Base-by-base conservation (phyloP, 2,797 vertebrate species). In the Enteromius viviparus region DNA sequence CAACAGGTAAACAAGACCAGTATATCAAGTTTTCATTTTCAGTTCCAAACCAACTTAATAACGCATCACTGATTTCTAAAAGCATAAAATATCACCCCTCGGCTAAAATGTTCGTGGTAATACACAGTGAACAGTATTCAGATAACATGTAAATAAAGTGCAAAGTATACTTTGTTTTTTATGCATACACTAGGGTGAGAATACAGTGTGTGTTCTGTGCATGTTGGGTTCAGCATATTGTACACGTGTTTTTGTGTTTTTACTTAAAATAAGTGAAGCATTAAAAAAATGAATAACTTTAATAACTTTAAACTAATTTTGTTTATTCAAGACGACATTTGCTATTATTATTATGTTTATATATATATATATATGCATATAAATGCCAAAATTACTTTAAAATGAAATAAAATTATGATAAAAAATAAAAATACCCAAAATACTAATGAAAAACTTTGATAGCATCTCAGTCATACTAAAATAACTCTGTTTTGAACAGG, bases 21-120 rank as follows among this genome's bases (percentile, higher is more conserved):
- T 85, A 77, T 80, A 89, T 87, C 88, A 84, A 80, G 89, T 92
- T 90, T 91, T 89, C 53, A 89, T 91, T 87, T 76, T 76, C n/a
- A 64, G 60, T 81, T 66, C 76, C 85, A 80, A 88, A 83, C 65
- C 15, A 70, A 12, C 32, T 42, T 29, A 51, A 23, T 62, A 74
- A 34, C 23, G 6, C 15, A 10, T 74, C 68, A 49, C 47, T 74
- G 42, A 49, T 78, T 65, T 64, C 42, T 49, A 19, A 60, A 40
- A 80, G 78, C 40, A 80, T 29, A 71, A 42, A 40, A 60, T 71
- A 15, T 19, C 26, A n/a, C 19, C 51, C 23, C 37, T 42, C 3
- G 0, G 68, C 23, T 53, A 71, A 62, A 7, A 21, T 71, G 17
- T 42, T 66, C 65, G 23, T 40, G 14, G 17, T 23, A 49, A 66